Evolutionary conservation across 2,888 invertebrate species (phyloP), one percentile per base, ranked within the genome.

Genomic region (Sialis fuliginosa): DNA sequence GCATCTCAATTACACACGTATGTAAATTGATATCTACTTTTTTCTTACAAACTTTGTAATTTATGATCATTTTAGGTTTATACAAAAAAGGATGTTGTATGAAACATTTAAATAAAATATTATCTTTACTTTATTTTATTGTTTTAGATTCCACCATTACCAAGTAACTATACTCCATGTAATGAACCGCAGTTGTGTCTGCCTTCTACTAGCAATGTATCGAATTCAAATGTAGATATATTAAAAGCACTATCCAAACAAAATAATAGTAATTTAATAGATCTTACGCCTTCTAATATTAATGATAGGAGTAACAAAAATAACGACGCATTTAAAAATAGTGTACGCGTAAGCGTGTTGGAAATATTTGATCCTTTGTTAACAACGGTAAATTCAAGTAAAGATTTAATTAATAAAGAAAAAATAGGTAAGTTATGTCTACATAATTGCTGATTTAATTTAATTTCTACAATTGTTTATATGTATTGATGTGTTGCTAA

Each of bases 311-410:
- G 6, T 31, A 22, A 12, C 13, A 30, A 35, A 12, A 22, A 34
- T 13, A 10, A 12, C 7, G 13, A 33, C 7, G 47, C 42, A 37
- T 37, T 31, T 42, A 68, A 63, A 51, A 65, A 66, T 53, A 72
- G 67, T 54, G 73, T 70, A 40, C 62, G 74, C 52, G 74, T 72
- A 46, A 84, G 84, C 67, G 81, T 90, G 57, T 67, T 90, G 57
- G 87, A 89, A 63, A 86, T 86, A 51, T 90, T 90, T 64, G 90
- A 90, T 74, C 90, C 90, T 43, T 70, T 90, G 61, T 70, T 85
- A 57, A 72, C 67, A 42, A 67, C 68, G 57, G 63, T 62, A 58
- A 57, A 30, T 45, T 31, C 10, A n/a, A 39, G 39, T 39, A 32
- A 32, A 39, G 39, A 45, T n/a, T n/a, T 12, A n/a, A 33, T 44